Evolutionary conservation across 2,797 vertebrate species (phyloP).

Genomic region (Limnodromus scolopaceus): DNA sequence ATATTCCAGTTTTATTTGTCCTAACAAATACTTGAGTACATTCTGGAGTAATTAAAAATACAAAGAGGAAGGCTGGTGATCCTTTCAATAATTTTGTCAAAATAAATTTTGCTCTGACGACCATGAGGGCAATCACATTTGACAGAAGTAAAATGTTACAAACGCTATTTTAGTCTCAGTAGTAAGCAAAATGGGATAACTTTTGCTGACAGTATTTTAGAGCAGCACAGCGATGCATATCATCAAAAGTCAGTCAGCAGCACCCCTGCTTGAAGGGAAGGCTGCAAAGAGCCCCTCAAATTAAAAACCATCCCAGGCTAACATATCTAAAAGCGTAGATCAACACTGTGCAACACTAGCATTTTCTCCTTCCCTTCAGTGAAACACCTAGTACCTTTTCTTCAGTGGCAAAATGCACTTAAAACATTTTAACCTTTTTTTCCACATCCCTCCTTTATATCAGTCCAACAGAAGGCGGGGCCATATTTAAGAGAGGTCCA

Average conservation of each 20-base stretch:
- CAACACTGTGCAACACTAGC: rapidly evolving
- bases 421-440: neutral
- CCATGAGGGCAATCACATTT: neutral
- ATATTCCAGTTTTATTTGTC: slow-evolving; percentile 28
- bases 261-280: neutral
- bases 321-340: neutral
- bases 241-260: neutral
- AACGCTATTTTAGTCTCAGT: neutral
- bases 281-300: neutral
- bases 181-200: neutral
- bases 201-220: neutral
- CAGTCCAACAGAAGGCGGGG: neutral
- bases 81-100: neutral
- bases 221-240: neutral
- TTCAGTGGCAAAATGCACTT: neutral
- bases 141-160: neutral
- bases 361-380: neutral
- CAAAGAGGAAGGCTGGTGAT: neutral
- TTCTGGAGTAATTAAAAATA: slow-evolving; percentile 23
- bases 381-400: neutral
- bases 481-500: rapidly evolving
- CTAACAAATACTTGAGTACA: neutral
- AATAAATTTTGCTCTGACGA: neutral
- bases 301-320: neutral
- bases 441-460: neutral